Evolutionary conservation across 2,113 vertebrate genomes (phyloP).

Genomic region (Odocoileus virginianus): DNA sequence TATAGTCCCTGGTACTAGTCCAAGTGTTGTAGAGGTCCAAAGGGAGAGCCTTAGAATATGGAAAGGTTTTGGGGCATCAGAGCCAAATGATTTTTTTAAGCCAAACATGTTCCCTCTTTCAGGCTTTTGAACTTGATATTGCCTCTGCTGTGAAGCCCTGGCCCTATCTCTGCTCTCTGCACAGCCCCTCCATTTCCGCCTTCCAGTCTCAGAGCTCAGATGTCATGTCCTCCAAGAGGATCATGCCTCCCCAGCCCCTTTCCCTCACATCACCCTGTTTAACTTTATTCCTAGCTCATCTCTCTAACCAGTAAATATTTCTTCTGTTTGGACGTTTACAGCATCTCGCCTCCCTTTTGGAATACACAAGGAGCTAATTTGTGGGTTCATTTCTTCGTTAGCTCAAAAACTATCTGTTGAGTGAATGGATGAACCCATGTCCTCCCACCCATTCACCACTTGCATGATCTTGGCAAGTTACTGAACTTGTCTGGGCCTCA

Average conservation of each 20-base stretch:
- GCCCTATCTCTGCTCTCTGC: not conserved
- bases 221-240: not conserved
- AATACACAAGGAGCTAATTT: not conserved
- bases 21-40: not conserved
- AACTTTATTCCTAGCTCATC: rapidly evolving
- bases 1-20: not conserved
- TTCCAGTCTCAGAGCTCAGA: not conserved
- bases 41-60: not conserved
- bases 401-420: not conserved
- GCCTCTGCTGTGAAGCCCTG: not conserved
- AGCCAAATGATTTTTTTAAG: not conserved
- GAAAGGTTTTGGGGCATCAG: not conserved
- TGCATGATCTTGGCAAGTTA: not conserved
- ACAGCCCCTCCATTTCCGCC: rapidly evolving
- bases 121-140: not conserved
- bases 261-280: not conserved
- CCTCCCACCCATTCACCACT: not conserved
- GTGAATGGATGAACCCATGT: not conserved
- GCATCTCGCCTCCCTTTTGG: not conserved
- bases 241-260: not conserved
- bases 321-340: rapidly evolving
- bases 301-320: not conserved
- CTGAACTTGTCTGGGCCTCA: not conserved
- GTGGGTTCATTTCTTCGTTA: not conserved
- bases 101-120: not conserved